Conservation (phyloP, 2,113 vertebrate genomes). For the Poecilia latipinna region DNA sequence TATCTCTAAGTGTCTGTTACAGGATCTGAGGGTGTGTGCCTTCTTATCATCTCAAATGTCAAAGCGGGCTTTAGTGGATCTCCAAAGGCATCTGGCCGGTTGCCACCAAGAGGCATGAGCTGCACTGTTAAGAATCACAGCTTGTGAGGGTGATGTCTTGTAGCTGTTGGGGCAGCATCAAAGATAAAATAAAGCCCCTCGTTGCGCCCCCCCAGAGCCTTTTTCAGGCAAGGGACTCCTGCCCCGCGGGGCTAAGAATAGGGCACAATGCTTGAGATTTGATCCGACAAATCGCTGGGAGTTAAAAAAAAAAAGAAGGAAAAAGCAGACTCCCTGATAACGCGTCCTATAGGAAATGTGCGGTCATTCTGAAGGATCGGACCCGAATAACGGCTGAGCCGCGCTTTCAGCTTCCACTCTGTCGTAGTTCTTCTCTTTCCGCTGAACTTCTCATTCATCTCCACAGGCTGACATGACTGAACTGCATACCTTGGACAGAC, state of each 20-base stretch:
- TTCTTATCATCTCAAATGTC: slow-evolving; percentile 68
- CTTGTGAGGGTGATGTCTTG: slow-evolving; percentile 53
- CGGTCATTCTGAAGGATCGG: slow-evolving; percentile 5
- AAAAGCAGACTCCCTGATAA: background rate
- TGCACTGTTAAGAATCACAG: slow-evolving; percentile 39
- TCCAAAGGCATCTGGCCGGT: slow-evolving; percentile 57
- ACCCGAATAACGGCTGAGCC: slow-evolving; percentile 12
- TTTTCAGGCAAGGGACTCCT: slow-evolving; percentile 35
- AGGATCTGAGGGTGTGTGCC: slow-evolving; percentile 38
- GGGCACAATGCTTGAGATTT: slow-evolving; percentile 29
- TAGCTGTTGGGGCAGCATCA: slow-evolving; percentile 56
- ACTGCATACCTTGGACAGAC: slow-evolving; percentile 51
- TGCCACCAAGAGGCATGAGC: slow-evolving; percentile 44
- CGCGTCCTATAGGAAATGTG: slow-evolving; percentile 5
- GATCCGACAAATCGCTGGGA: slow-evolving; percentile 31
- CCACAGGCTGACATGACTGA: slow-evolving; percentile 18
- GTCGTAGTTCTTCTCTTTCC: slow-evolving; percentile 33
- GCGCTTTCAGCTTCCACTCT: slow-evolving; percentile 14
- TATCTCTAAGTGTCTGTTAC: slow-evolving; percentile 58
- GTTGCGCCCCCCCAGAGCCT: slow-evolving; percentile 15
- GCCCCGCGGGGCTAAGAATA: slow-evolving; percentile 38
- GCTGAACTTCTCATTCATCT: slow-evolving; percentile 44
- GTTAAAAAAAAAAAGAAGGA: background rate
- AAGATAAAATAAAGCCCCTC: slow-evolving; percentile 44
- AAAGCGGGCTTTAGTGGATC: slow-evolving; percentile 61